Evolutionary conservation across 92 coral and sea anemone species (phyloP).

Genomic region (Hydrozoanthus gracilis): DNA sequence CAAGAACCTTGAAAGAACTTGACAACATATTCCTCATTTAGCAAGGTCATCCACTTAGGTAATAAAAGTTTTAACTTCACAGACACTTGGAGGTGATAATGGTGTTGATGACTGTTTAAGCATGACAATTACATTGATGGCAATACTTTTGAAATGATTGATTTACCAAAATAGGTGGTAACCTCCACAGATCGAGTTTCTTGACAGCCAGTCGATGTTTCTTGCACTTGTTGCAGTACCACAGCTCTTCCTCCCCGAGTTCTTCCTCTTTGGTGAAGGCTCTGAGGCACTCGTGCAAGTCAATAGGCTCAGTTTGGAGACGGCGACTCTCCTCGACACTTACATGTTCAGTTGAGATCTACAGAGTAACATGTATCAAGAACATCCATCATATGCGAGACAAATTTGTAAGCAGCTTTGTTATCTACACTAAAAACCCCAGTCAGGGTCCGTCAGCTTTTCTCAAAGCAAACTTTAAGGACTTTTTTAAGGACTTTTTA

Average conservation of each 20-base stretch:
- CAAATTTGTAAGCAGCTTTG: too few species aligned
- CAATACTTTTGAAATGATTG: neutral
- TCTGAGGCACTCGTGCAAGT: conserved; percentile 92
- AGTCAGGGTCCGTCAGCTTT: too few species aligned
- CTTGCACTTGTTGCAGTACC: conserved; percentile 98
- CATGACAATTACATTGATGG: neutral
- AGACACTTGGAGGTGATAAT: too few species aligned
- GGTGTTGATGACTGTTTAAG: too few species aligned
- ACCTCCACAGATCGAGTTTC: conserved; percentile 95
- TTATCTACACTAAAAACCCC: too few species aligned
- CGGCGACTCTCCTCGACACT: conserved; percentile 94
- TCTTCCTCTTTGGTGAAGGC: conserved; percentile 98
- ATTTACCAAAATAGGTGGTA: conserved; percentile 95
- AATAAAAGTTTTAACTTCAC: too few species aligned
- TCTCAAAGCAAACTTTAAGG: too few species aligned
- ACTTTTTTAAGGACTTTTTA: too few species aligned
- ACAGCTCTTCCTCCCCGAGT: conserved; percentile 95
- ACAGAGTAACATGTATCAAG: neutral
- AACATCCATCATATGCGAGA: neutral
- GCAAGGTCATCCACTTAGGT: too few species aligned
- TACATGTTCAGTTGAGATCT: conserved; percentile 81
- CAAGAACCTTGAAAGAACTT: too few species aligned
- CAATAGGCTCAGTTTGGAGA: conserved; percentile 97
- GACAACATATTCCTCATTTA: too few species aligned
- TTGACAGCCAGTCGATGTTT: conserved; percentile 93